phyloP scores from a whole-genome alignment of 2,797 vertebrate genomes.

The Lophura swinhoii region DNA sequence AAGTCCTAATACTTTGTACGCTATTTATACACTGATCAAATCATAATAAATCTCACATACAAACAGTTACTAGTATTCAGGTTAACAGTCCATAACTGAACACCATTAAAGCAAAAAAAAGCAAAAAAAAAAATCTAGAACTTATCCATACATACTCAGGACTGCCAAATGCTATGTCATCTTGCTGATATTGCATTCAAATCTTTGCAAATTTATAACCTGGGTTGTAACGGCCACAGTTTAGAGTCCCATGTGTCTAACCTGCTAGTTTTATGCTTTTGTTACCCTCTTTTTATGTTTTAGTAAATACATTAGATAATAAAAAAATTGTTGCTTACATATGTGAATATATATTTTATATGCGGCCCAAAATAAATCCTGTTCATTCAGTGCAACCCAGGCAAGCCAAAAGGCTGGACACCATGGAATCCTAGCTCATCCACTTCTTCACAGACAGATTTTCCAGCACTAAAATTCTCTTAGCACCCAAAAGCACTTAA shows the following conservation, averaged over 20 bases:
- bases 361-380: background rate
- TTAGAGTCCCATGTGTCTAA: background rate
- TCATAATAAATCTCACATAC: background rate
- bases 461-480: background rate
- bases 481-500: background rate
- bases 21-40: background rate
- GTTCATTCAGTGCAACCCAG: background rate
- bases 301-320: background rate
- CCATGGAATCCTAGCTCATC: background rate
- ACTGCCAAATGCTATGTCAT: background rate
- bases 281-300: background rate
- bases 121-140: background rate
- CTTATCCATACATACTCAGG: background rate
- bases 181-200: accelerated
- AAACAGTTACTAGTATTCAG: background rate
- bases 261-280: background rate
- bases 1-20: background rate
- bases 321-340: background rate
- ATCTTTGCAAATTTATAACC: accelerated
- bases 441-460: background rate
- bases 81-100: background rate
- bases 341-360: background rate
- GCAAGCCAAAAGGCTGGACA: background rate
- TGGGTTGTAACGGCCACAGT: background rate
- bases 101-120: no score